Conservation (phyloP, 2,113 vertebrate genomes). For the Nicator chloris region DNA sequence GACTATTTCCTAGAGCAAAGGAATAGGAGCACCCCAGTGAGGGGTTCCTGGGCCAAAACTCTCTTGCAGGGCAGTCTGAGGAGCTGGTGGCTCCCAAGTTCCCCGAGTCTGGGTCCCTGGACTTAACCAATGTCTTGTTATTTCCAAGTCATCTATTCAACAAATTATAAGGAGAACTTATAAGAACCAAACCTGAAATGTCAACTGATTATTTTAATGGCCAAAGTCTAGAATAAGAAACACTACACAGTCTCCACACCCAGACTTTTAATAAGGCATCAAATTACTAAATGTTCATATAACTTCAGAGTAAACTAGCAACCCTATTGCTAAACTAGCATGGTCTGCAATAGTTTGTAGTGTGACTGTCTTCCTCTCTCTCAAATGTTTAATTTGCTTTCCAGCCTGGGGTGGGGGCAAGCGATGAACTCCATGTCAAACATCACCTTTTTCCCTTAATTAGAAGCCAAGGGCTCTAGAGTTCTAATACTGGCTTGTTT, state of each 20-base stretch:
- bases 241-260: not conserved
- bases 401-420: not conserved
- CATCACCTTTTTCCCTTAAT: not conserved
- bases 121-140: not conserved
- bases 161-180: not conserved
- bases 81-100: not conserved
- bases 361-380: not conserved
- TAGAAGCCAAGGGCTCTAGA: not conserved
- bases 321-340: not conserved
- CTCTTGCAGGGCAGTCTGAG: not conserved
- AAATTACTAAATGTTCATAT: not conserved
- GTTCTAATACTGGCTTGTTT: not conserved
- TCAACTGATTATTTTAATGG: not conserved
- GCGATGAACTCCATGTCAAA: not conserved
- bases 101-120: not conserved
- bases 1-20: not conserved
- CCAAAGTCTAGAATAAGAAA: not conserved
- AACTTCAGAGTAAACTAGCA: not conserved
- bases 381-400: not conserved
- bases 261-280: not conserved
- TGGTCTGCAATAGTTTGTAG: not conserved
- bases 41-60: not conserved
- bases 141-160: not conserved
- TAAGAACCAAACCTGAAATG: not conserved
- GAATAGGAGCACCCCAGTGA: accelerated